These are phyloP conservation scores for Xylocopa sonorina DNA, from an alignment of 1,140 invertebrate species.

Conservation along the genomic window DNA sequence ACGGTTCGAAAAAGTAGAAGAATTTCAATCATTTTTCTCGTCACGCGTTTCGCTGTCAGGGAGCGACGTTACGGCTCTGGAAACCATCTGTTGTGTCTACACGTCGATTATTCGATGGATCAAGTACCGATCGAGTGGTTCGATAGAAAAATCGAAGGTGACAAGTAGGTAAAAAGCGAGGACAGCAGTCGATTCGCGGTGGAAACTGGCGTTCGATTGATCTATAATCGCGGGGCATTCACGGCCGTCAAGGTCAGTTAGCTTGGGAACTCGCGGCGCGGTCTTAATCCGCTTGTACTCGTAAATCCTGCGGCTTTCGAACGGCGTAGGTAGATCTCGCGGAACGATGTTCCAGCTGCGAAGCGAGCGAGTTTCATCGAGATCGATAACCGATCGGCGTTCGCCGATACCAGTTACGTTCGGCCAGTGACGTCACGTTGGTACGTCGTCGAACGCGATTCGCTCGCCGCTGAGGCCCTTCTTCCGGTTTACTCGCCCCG, in stretches of 20 bases:
- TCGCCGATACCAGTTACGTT: slow-evolving; percentile 26
- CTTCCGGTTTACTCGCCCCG: slow-evolving; percentile 9
- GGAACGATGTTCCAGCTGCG: slow-evolving; percentile 45
- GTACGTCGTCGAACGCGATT: slow-evolving; percentile 30
- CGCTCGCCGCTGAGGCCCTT: too few species aligned
- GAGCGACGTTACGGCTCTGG: too few species aligned
- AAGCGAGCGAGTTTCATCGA: slow-evolving; percentile 25
- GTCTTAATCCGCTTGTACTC: slow-evolving; percentile 44
- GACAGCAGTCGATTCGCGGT: neutral
- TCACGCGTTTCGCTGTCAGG: too few species aligned
- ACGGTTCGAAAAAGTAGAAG: neutral
- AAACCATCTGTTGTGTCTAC: too few species aligned
- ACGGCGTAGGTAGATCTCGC: slow-evolving; percentile 61
- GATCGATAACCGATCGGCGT: slow-evolving; percentile 59
- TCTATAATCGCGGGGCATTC: slow-evolving; percentile 52
- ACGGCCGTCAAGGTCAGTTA: slow-evolving; percentile 52
- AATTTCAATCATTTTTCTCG: too few species aligned
- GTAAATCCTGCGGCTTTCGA: slow-evolving; percentile 52
- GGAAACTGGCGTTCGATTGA: slow-evolving; percentile 36
- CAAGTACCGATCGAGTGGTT: too few species aligned
- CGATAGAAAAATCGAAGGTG: neutral
- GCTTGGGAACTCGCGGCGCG: slow-evolving; percentile 21
- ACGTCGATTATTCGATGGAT: too few species aligned
- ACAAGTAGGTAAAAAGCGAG: too few species aligned
- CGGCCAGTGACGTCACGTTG: slow-evolving; percentile 39